These are phyloP conservation scores for Merluccius polli DNA, from an alignment of 2,797 vertebrate genomes.

Conservation along the genomic window DNA sequence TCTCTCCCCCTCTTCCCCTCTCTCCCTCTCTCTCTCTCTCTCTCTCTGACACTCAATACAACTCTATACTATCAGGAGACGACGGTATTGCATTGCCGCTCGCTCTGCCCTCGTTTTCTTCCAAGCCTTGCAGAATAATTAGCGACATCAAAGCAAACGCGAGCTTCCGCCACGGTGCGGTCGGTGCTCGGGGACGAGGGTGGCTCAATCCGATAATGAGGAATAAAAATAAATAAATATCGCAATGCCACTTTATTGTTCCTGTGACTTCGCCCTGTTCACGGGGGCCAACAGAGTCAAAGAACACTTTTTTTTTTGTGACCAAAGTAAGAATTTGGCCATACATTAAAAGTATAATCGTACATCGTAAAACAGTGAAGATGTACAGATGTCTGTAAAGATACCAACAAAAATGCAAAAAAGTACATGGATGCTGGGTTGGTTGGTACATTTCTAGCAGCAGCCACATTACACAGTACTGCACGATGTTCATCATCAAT, in stretches of 20 bases:
- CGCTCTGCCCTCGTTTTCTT: slow-evolving; percentile 46
- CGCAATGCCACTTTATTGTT: slow-evolving; percentile 38
- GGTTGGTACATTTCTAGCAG: no score
- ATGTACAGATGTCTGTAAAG: not conserved
- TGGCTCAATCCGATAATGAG: slow-evolving; percentile 52
- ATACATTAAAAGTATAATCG: not conserved
- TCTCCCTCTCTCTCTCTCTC: not conserved
- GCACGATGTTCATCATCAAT: not conserved
- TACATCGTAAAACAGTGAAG: not conserved
- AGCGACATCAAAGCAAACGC: slow-evolving; percentile 62
- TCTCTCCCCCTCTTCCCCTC: not conserved
- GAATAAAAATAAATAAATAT: slow-evolving; percentile 10
- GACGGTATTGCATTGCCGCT: slow-evolving; percentile 40
- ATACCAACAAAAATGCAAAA: no score
- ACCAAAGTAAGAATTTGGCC: not conserved
- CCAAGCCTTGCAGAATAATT: slow-evolving; percentile 46
- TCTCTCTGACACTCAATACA: not conserved
- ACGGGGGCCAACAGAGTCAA: not conserved
- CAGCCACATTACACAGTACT: not conserved
- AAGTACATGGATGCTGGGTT: not conserved
- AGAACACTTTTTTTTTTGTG: not conserved
- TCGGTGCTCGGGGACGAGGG: slow-evolving; percentile 44
- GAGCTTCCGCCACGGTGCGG: slow-evolving; percentile 39
- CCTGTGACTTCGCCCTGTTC: not conserved
- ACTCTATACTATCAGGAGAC: slow-evolving; percentile 34